Evolutionary conservation across 2,888 invertebrate species (phyloP).

Genomic region (Phanerotoma sp.): DNA sequence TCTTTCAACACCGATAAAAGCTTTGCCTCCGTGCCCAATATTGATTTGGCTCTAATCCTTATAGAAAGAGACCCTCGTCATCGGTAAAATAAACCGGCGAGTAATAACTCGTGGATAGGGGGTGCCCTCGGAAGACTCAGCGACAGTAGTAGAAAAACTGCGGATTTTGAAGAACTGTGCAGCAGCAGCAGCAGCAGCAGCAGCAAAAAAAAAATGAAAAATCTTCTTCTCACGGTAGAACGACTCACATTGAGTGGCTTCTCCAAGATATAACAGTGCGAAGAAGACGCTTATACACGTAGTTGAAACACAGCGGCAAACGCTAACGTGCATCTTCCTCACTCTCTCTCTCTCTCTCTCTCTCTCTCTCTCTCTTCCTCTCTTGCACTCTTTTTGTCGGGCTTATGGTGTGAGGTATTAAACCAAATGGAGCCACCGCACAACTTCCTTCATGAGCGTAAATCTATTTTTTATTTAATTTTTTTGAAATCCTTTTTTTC

Average conservation of each 20-base stretch:
- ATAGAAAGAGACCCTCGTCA: slow-evolving; percentile 47
- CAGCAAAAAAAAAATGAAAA: too few species aligned
- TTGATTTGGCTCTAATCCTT: slow-evolving; percentile 57
- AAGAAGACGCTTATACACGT: slow-evolving; percentile 12
- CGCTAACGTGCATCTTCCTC: slow-evolving; percentile 10
- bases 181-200: too few species aligned
- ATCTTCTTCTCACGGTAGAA: too few species aligned
- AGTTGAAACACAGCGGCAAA: slow-evolving; percentile 1
- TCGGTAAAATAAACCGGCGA: slow-evolving; percentile 53
- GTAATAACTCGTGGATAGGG: slow-evolving; percentile 44
- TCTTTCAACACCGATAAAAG: slow-evolving; percentile 55
- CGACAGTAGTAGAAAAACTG: neutral
- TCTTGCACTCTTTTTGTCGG: too few species aligned
- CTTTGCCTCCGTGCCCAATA: slow-evolving; percentile 54
- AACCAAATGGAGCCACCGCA: slow-evolving; percentile 20
- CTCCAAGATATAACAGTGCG: neutral
- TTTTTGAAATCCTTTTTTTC: too few species aligned
- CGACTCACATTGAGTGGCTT: too few species aligned
- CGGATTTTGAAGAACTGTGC: slow-evolving; percentile 30
- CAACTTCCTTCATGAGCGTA: slow-evolving; percentile 17
- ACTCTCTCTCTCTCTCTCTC: too few species aligned
- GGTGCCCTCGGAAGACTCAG: neutral
- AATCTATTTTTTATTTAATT: slow-evolving; percentile 15
- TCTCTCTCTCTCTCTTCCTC: too few species aligned
- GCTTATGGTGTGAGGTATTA: slow-evolving; percentile 17